These are phyloP conservation scores for Natator depressus DNA, from an alignment of 2,113 vertebrate species.

Conservation along the genomic window DNA sequence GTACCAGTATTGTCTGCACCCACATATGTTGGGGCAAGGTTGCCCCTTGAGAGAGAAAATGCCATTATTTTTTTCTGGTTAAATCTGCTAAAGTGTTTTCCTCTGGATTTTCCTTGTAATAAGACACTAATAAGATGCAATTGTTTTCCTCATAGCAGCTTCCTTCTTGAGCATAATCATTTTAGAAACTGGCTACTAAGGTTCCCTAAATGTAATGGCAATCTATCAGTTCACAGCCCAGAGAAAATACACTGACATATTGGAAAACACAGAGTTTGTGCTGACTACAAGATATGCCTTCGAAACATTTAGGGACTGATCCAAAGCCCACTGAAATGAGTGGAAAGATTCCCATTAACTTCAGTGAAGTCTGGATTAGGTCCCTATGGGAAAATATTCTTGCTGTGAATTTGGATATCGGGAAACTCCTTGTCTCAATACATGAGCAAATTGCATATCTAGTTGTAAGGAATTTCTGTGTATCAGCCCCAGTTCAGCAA, in stretches of 20 bases:
- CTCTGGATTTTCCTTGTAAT: neutral
- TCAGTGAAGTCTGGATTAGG: neutral
- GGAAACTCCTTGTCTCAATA: constrained; percentile 44
- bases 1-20: neutral
- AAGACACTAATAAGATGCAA: neutral
- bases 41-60: neutral
- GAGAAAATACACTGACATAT: neutral
- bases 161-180: neutral
- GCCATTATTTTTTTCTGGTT: neutral
- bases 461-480: constrained; percentile 35
- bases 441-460: neutral
- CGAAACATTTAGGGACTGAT: fast-evolving
- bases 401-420: neutral
- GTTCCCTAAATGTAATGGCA: neutral
- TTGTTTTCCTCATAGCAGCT: neutral
- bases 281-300: fast-evolving
- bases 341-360: neutral
- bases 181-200: neutral
- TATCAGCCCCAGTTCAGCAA: constrained; percentile 40
- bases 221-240: neutral
- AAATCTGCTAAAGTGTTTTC: neutral
- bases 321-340: neutral
- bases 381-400: constrained; percentile 24
- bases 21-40: fast-evolving
- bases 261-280: fast-evolving